phyloP scores from a whole-genome alignment of 2,113 vertebrate genomes.

The Cynopterus brachyotis region DNA sequence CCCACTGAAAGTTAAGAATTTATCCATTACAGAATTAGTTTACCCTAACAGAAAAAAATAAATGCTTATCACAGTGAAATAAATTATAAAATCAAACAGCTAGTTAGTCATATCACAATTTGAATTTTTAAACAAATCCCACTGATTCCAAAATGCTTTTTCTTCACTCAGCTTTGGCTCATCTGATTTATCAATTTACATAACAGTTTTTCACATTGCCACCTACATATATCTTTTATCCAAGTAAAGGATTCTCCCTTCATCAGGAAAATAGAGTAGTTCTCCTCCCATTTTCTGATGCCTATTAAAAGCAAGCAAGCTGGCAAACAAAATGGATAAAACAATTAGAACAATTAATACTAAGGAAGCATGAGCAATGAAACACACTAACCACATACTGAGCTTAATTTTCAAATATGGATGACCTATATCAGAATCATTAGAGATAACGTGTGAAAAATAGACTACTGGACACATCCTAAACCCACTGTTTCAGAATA shows the following conservation, averaged over 20 bases:
- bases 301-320: neutral
- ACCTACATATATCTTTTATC: neutral
- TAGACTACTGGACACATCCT: neutral
- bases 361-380: neutral
- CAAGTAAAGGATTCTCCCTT: neutral
- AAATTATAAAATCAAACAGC: neutral
- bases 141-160: neutral
- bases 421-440: neutral
- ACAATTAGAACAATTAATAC: neutral
- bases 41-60: neutral
- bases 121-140: neutral
- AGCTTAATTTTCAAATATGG: neutral
- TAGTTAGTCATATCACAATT: neutral
- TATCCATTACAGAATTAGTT: neutral
- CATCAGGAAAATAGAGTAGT: neutral
- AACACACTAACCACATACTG: neutral
- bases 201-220: neutral
- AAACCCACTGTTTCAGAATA: neutral
- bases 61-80: neutral
- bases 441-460: neutral
- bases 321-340: neutral
- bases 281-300: neutral
- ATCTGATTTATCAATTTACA: neutral
- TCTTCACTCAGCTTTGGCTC: neutral
- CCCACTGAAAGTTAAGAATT: neutral